Percentiles rank a stretch among this genome's conserved stretches.
phyloP scores from a whole-genome alignment of 2,113 vertebrate genomes.

The Otis tarda region DNA sequence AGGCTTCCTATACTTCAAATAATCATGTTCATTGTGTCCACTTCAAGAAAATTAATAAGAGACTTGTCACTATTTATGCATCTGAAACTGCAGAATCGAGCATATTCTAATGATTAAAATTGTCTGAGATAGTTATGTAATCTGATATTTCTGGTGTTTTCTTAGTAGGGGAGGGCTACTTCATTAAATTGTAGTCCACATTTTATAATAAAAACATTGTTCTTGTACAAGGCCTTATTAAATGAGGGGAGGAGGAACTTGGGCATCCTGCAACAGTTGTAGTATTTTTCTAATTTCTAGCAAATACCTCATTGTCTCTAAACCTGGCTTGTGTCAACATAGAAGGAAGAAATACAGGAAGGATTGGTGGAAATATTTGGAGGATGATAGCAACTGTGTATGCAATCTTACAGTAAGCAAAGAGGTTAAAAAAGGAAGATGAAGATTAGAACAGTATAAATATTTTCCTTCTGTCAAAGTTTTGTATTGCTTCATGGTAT shows the following conservation, averaged over 20 bases:
- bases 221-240: background rate
- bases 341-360: background rate
- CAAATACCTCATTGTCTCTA: background rate
- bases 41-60: background rate
- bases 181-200: background rate
- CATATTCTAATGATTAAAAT: background rate
- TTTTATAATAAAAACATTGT: background rate
- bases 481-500: background rate
- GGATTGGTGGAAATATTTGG: background rate
- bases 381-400: background rate
- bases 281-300: background rate
- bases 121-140: background rate
- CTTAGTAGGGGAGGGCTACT: background rate
- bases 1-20: background rate
- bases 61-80: background rate
- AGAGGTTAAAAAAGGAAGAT: background rate
- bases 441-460: background rate
- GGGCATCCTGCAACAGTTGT: background rate
- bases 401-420: background rate
- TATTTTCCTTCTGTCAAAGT: background rate
- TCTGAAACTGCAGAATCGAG: background rate
- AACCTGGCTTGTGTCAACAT: background rate
- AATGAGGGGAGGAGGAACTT: background rate
- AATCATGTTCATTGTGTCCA: background rate
- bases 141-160: background rate